Evolutionary conservation across 2,797 vertebrate species (phyloP).

Genomic region (Apogon talboti): DNA sequence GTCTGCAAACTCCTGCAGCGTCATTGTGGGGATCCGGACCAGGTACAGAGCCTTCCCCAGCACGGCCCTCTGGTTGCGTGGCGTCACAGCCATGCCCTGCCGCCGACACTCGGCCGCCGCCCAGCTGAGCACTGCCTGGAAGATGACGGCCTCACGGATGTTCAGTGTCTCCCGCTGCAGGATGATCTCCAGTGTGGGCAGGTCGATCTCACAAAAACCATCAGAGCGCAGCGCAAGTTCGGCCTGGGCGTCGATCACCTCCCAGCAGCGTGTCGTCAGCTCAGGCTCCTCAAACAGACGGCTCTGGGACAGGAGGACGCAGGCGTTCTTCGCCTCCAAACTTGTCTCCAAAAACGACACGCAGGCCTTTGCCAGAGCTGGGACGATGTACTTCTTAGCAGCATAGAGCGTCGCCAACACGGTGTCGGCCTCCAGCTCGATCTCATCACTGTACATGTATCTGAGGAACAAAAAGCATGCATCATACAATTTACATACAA

Average conservation of each 20-base stretch:
- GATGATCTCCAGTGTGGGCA: conserved; percentile 92
- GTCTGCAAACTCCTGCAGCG: conserved; percentile 95
- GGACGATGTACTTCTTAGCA: conserved; percentile 98
- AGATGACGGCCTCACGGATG: conserved; percentile 93
- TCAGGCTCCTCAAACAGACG: conserved; percentile 96
- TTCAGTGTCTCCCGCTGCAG: conserved; percentile 93
- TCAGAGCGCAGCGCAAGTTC: conserved; percentile 93
- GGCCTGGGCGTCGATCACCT: conserved; percentile 97
- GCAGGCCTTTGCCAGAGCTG: conserved; percentile 93
- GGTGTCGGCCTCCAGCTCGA: conserved; percentile 95
- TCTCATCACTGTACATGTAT: conserved; percentile 98
- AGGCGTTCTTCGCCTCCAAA: conserved; percentile 95
- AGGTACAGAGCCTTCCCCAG: conserved; percentile 92
- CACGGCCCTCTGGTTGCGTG: conserved; percentile 86
- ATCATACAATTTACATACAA: too few relatives aligned
- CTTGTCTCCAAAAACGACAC: conserved; percentile 96
- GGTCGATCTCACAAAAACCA: conserved; percentile 95
- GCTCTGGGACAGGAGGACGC: conserved; percentile 97
- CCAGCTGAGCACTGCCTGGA: conserved; percentile 92
- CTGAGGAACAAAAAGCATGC: conserved; percentile 67
- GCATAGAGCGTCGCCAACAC: conserved; percentile 96
- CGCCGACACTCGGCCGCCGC: conserved; percentile 93
- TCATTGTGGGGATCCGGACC: conserved; percentile 95
- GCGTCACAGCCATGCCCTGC: conserved; percentile 79
- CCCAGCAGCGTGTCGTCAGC: conserved; percentile 96